Percentiles rank a stretch among this genome's conserved stretches.
phyloP scores from a whole-genome alignment of 2,888 invertebrate species.

The Eristalis intricaria region DNA sequence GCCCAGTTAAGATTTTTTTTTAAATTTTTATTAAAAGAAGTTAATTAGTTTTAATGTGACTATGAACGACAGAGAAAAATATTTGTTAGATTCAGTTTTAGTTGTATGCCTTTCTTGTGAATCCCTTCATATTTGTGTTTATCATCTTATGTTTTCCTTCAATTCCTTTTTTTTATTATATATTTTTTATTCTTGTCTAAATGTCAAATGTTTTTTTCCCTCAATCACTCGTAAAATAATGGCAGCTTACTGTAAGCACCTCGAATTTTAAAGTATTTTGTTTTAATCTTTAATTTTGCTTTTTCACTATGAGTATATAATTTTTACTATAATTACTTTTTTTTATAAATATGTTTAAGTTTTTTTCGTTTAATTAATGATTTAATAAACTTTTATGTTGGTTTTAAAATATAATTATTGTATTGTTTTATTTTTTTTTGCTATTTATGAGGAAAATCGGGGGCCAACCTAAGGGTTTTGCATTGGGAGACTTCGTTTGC shows the following conservation, averaged over 20 bases:
- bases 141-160: constrained; percentile 1
- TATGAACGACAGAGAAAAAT: constrained; percentile 35
- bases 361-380: constrained; percentile 56
- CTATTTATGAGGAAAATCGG: neutral
- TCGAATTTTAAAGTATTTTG: constrained; percentile 56
- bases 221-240: constrained; percentile 7
- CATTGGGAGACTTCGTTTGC: too few species aligned
- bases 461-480: too few species aligned
- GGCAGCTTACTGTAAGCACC: constrained; percentile 65
- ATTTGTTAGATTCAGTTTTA: constrained; percentile 35
- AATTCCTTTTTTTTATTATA: constrained; percentile 19
- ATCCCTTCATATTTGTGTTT: constrained; percentile 4
- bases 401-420: constrained; percentile 56
- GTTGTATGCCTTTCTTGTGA: constrained; percentile 13
- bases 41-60: constrained; percentile 69
- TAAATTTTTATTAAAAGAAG: constrained; percentile 54
- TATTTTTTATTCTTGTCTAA: constrained; percentile 9
- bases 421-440: neutral
- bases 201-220: neutral
- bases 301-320: constrained; percentile 46
- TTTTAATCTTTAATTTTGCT: constrained; percentile 33
- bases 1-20: constrained; percentile 68
- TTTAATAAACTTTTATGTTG: constrained; percentile 71
- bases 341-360: constrained; percentile 38
- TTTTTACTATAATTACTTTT: constrained; percentile 50